Percentiles rank a stretch among this genome's conserved stretches.
Evolutionary conservation across 2,113 vertebrate genomes (phyloP).

Genomic region (Zootoca vivipara): DNA sequence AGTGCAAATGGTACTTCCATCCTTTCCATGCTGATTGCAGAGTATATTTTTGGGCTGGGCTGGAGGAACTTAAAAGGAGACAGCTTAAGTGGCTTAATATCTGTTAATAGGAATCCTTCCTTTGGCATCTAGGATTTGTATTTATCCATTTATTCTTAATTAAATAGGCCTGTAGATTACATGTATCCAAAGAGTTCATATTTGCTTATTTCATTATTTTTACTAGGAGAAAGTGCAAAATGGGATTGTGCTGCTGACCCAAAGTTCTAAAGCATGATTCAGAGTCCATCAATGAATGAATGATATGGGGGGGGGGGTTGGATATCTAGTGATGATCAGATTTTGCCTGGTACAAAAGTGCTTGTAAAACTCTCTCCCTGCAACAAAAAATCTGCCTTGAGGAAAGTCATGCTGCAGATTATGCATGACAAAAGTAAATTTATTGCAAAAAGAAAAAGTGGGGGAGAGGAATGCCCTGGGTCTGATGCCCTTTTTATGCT

Average conservation of each 20-base stretch:
- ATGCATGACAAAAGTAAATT: neutral
- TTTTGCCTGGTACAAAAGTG: neutral
- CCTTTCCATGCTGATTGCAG: constrained; percentile 68
- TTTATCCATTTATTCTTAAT: neutral
- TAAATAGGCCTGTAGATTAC: neutral
- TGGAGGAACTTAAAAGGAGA: constrained; percentile 68
- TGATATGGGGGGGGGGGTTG: too few relatives aligned
- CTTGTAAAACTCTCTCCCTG: neutral
- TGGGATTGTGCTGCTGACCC: neutral
- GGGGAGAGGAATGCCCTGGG: neutral
- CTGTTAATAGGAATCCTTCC: neutral
- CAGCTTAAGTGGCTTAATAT: neutral
- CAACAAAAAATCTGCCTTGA: neutral
- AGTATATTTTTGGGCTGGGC: constrained; percentile 71
- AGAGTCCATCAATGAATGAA: neutral
- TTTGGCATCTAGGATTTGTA: neutral
- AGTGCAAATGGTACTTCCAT: constrained; percentile 55
- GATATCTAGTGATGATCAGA: neutral
- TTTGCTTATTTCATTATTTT: neutral
- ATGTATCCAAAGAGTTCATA: neutral
- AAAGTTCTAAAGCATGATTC: too few relatives aligned
- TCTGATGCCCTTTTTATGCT: neutral
- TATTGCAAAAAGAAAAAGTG: neutral
- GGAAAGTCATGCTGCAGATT: neutral
- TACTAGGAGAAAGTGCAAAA: too few relatives aligned